Evolutionary conservation across 2,888 invertebrate species (phyloP), one percentile per base, ranked within the genome.

Genomic region (Danaus chrysippus): DNA sequence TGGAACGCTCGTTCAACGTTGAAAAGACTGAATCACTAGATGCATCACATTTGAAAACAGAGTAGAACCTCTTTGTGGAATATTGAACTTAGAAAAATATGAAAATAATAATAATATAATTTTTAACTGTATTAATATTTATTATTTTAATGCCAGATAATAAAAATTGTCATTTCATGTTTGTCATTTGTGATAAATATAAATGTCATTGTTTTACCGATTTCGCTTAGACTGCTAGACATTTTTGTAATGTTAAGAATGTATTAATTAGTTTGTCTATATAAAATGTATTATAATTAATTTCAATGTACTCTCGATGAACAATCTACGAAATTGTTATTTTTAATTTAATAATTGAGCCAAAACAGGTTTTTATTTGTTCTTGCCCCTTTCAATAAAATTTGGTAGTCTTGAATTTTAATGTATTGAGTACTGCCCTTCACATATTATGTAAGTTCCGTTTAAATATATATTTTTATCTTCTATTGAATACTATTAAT

Each of bases 1-100:
- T 67, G n/a, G 82, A 82, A 15, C 74, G 69, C 61, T 74, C 71
- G 12, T 61, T 73, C 41, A 63, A 63, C 59, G 42, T 53, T 54
- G 66, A 66, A 23, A 64, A 65, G 68, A 70, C 66, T 64, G 69
- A 65, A 56, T 41, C 52, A 43, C 63, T 23, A 54, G 66, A 63
- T 49, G 63, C 58, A 52, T 46, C 60, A 59, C 71, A 71, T 58
- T 58, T 65, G 23, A 75, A 75, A 68, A 63, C 65, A 10, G 71
- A 73, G 49, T 73, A 61, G 64, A 52, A 49, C 44, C 10, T n/a
- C 17, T 19, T n/a, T 15, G 10, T 34, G 23, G 23, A 42, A 54
- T 56, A 41, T 17, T 15, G 5, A 15, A 13, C 8, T 34, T 42
- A 42, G 1, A 58, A 1, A 54, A 8, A 19, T 19, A 17, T 19